phyloP scores from a whole-genome alignment of 1,140 invertebrate genomes.

The Berghia stephanieae region DNA sequence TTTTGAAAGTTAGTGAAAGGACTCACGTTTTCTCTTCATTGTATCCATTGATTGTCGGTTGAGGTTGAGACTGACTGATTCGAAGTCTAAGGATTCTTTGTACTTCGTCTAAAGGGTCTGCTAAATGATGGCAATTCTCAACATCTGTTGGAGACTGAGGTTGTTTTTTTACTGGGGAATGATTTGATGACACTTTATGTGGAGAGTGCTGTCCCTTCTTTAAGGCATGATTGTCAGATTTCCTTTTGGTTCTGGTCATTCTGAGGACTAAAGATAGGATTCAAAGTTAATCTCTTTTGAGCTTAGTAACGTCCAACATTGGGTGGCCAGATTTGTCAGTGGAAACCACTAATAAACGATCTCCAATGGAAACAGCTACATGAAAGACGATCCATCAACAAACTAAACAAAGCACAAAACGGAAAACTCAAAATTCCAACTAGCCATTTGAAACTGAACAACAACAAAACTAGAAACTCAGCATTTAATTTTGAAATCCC shows the following conservation, averaged over 20 bases:
- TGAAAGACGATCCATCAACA: too few species aligned
- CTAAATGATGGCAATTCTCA: neutral
- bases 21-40: conserved; percentile 12
- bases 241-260: neutral
- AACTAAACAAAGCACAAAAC: too few species aligned
- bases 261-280: neutral
- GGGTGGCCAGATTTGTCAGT: too few species aligned
- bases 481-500: too few species aligned
- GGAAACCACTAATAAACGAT: too few species aligned
- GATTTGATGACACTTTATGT: neutral
- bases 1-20: neutral
- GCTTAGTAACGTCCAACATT: too few species aligned
- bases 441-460: too few species aligned
- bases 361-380: too few species aligned
- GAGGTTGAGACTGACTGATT: neutral
- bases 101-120: conserved; percentile 2
- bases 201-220: neutral
- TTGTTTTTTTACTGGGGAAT: neutral
- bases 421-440: too few species aligned
- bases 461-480: too few species aligned
- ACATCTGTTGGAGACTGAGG: neutral
- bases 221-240: neutral
- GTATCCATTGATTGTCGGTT: conserved; percentile 14
- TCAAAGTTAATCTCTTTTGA: too few species aligned
- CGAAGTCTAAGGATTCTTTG: conserved; percentile 17